Evolutionary conservation across 2,797 vertebrate genomes (phyloP).

Genomic region (Rhadinocentrus ornatus): DNA sequence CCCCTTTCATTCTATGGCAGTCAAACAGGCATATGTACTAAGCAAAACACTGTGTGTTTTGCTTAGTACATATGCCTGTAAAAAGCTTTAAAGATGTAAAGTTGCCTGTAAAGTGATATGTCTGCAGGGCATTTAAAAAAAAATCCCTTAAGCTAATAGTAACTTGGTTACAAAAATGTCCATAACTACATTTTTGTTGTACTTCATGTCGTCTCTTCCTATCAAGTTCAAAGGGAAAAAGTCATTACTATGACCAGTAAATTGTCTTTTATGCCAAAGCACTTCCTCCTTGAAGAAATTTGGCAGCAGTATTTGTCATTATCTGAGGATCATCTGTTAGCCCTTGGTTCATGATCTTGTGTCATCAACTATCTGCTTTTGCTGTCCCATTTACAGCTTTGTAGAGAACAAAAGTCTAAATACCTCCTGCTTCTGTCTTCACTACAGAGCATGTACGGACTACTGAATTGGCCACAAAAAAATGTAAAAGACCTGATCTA

Average conservation of each 20-base stretch:
- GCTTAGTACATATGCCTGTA: not conserved
- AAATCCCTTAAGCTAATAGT: not conserved
- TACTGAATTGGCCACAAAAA: not conserved
- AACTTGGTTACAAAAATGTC: not conserved
- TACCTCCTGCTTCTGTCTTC: not conserved
- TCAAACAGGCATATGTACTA: too few relatives aligned
- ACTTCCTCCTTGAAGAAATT: constrained; percentile 6
- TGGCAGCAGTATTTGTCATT: constrained; percentile 11
- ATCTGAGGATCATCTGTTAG: constrained; percentile 21
- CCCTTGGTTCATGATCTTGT: constrained; percentile 11
- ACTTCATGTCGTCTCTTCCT: not conserved
- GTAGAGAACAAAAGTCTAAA: not conserved
- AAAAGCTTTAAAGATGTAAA: not conserved
- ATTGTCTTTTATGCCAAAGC: not conserved
- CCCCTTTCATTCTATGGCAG: not conserved
- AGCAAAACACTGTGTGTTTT: not conserved
- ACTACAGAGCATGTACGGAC: not conserved
- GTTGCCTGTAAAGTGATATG: not conserved
- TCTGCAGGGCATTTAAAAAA: not conserved
- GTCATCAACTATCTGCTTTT: constrained; percentile 34
- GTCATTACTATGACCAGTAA: constrained; percentile 8
- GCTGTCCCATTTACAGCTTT: too few relatives aligned
- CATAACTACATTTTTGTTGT: not conserved
- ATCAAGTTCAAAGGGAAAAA: not conserved
- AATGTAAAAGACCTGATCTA: not conserved